A percentile compares a stretch with the other conserved stretches of the same genome.
Evolutionary conservation across 2,888 invertebrate genomes (phyloP).

Genomic region (Leptopilina myrica): DNA sequence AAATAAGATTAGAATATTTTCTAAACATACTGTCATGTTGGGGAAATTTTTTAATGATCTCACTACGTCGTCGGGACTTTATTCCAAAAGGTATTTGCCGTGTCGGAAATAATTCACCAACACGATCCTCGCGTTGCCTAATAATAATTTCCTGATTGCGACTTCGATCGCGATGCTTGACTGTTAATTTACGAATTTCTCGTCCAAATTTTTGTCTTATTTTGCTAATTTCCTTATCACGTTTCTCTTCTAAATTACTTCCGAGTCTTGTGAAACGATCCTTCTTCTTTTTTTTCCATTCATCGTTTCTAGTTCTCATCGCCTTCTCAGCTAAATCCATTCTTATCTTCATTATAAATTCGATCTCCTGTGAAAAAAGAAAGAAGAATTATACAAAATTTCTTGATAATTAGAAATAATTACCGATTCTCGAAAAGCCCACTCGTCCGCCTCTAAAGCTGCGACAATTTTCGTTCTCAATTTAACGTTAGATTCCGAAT

Average conservation of each 20-base stretch:
- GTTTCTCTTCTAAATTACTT: conserved; percentile 78
- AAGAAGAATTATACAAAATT: conserved; percentile 39
- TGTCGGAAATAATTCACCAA: conserved; percentile 76
- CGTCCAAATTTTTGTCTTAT: conserved; percentile 78
- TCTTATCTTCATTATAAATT: conserved; percentile 84
- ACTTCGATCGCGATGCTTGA: conserved; percentile 70
- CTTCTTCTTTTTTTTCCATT: conserved; percentile 76
- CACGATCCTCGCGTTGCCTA: conserved; percentile 2
- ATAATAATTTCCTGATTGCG: conserved; percentile 34
- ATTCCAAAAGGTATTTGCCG: conserved; percentile 79
- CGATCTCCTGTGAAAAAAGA: conserved; percentile 80
- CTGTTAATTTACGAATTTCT: conserved; percentile 78
- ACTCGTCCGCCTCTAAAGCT: conserved; percentile 89
- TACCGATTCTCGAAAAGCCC: conserved; percentile 89
- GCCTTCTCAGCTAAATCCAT: conserved; percentile 84
- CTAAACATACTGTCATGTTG: conserved; percentile 56
- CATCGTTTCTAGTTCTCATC: conserved; percentile 79
- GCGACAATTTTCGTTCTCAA: conserved; percentile 82
- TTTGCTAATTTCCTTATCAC: conserved; percentile 79
- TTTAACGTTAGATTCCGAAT: conserved; percentile 79
- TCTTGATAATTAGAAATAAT: conserved; percentile 43
- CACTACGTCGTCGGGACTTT: conserved; percentile 73
- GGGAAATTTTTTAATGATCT: conserved; percentile 61
- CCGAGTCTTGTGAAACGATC: conserved; percentile 76
- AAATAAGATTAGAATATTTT: conserved; percentile 4